A percentile compares a stretch with the other conserved stretches of the same genome.
phyloP scores from a whole-genome alignment of 2,888 invertebrate genomes.

The Maniola hyperantus region DNA sequence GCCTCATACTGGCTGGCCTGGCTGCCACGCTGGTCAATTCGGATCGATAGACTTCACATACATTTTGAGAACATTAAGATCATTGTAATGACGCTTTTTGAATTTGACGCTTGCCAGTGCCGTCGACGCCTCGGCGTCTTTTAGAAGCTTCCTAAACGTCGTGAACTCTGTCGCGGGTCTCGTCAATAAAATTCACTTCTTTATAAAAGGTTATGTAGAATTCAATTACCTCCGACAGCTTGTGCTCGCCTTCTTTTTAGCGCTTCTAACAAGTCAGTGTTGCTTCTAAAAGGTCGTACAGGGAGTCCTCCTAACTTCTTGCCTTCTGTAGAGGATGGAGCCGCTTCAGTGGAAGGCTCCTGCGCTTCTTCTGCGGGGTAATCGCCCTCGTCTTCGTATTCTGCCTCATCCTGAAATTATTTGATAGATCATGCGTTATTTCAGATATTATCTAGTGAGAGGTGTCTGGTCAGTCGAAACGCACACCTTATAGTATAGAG shows the following conservation, averaged over 20 bases:
- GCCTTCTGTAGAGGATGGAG: conserved; percentile 85
- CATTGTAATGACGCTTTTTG: too few relatives aligned
- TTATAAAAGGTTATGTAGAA: neutral
- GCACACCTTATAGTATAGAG: too few relatives aligned
- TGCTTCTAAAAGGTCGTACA: conserved; percentile 90
- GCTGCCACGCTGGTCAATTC: too few relatives aligned
- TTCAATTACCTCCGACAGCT: conserved; percentile 82
- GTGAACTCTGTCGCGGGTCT: too few relatives aligned
- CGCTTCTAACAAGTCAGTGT: conserved; percentile 88
- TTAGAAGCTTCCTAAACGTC: too few relatives aligned
- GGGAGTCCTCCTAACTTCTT: conserved; percentile 85
- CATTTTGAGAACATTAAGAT: too few relatives aligned
- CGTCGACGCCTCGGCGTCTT: too few relatives aligned
- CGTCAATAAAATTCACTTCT: too few relatives aligned
- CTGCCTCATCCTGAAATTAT: conserved; percentile 70
- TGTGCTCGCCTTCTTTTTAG: conserved; percentile 88
- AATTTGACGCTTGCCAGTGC: too few relatives aligned
- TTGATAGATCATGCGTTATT: neutral
- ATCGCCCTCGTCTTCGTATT: conserved; percentile 83
- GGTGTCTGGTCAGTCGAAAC: neutral
- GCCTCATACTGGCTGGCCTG: too few relatives aligned
- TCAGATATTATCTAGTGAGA: neutral
- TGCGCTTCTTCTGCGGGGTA: conserved; percentile 67
- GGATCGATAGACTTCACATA: too few relatives aligned
- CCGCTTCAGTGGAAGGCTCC: conserved; percentile 79